Percentiles rank a stretch among this genome's conserved stretches.
Evolutionary conservation across 2,888 invertebrate genomes (phyloP).

Genomic region (Dastarcus helophoroides): DNA sequence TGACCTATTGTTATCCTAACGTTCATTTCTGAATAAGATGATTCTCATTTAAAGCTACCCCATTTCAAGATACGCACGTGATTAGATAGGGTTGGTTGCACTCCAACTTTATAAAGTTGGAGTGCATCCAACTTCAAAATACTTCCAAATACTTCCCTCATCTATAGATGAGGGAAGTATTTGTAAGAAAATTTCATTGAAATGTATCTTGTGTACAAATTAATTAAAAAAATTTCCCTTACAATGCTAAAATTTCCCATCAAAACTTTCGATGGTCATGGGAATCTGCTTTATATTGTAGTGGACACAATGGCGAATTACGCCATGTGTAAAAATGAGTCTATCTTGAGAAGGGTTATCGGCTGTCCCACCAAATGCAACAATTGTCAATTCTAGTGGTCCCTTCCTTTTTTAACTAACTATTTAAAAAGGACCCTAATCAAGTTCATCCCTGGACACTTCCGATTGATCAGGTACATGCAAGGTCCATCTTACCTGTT

Average conservation of each 20-base stretch:
- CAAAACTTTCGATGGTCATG: constrained; percentile 8
- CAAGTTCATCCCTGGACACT: constrained; percentile 7
- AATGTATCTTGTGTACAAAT: too few species aligned
- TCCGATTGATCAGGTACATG: constrained; percentile 12
- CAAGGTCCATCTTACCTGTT: neutral
- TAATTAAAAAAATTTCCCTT: too few species aligned
- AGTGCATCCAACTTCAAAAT: too few species aligned
- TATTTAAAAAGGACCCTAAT: constrained; percentile 12
- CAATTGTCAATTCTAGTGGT: constrained; percentile 14
- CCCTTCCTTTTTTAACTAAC: constrained; percentile 10
- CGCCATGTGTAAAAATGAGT: constrained; percentile 5
- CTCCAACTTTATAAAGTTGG: too few species aligned
- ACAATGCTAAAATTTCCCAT: too few species aligned
- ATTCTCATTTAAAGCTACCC: constrained; percentile 18
- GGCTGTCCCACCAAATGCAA: constrained; percentile 12
- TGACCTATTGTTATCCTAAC: constrained; percentile 18
- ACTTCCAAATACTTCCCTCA: too few species aligned
- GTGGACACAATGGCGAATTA: constrained; percentile 2
- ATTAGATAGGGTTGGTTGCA: constrained; percentile 18
- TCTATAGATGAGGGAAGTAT: too few species aligned
- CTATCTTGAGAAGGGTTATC: constrained; percentile 21
- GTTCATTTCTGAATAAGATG: constrained; percentile 23
- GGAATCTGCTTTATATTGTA: constrained; percentile 5
- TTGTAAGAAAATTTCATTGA: too few species aligned
- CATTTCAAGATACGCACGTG: constrained; percentile 18